Evolutionary conservation across 2,888 invertebrate genomes (phyloP).

Genomic region (Imbricaverruca yamaguchii): DNA sequence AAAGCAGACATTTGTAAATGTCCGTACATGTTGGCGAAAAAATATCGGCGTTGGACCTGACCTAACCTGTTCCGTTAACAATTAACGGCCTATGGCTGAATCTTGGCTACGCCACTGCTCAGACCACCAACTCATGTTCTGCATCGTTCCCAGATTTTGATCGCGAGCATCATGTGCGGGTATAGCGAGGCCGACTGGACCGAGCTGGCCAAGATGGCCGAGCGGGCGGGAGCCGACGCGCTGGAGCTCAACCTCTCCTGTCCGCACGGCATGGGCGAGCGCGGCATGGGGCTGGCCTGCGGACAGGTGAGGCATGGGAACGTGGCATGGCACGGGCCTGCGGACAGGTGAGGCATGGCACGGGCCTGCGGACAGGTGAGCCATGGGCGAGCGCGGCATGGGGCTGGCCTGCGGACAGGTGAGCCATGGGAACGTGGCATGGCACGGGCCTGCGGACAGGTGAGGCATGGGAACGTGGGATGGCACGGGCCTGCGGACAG

Average conservation of each 20-base stretch:
- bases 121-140: no score
- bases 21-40: no score
- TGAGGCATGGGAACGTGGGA: no score
- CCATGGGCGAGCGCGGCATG: constrained; percentile 55
- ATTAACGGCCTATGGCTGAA: no score
- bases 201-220: constrained; percentile 65
- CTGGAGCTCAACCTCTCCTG: constrained; percentile 93
- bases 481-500: no score
- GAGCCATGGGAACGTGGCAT: constrained; percentile 97
- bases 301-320: constrained; percentile 58
- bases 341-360: constrained; percentile 90
- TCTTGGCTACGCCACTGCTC: no score
- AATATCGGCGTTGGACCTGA: no score
- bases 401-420: no score
- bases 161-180: constrained; percentile 93
- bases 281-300: constrained; percentile 97
- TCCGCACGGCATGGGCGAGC: constrained; percentile 98
- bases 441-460: constrained; percentile 97
- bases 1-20: no score
- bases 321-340: neutral
- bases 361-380: constrained; percentile 96
- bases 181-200: constrained; percentile 84
- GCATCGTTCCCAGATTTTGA: constrained; percentile 56
- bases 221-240: constrained; percentile 82
- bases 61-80: no score